A percentile compares a stretch with the other conserved stretches of the same genome.
These are phyloP conservation scores for Anarrhichthys ocellatus DNA, from an alignment of 2,113 vertebrate species.

Conservation along the genomic window DNA sequence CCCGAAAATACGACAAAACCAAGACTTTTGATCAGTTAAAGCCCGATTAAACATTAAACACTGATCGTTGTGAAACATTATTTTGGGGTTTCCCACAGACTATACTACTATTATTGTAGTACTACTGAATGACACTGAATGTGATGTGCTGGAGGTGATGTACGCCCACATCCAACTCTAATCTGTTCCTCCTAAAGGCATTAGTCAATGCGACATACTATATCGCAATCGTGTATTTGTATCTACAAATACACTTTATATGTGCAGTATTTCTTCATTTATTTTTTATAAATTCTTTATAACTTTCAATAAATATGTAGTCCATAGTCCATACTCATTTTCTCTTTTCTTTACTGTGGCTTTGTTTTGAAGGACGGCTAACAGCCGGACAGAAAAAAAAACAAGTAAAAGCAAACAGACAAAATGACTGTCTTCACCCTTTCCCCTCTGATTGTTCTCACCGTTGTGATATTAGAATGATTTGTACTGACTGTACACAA, in stretches of 20 bases:
- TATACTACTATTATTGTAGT: too few relatives aligned
- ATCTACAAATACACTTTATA: too few relatives aligned
- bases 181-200: too few relatives aligned
- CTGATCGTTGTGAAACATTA: too few relatives aligned
- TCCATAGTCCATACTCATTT: background rate
- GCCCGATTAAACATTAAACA: too few relatives aligned
- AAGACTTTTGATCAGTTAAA: too few relatives aligned
- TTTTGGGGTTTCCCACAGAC: too few relatives aligned
- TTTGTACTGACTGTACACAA: constrained; percentile 32
- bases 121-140: too few relatives aligned
- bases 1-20: too few relatives aligned
- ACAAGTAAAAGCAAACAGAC: background rate
- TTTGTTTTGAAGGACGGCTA: background rate
- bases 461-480: background rate
- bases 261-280: background rate
- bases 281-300: background rate
- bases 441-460: background rate
- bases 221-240: too few relatives aligned
- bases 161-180: too few relatives aligned
- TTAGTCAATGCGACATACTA: background rate
- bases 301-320: background rate
- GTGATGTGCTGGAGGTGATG: too few relatives aligned
- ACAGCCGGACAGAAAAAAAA: background rate
- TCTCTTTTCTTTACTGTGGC: background rate
- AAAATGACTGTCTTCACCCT: background rate